Conservation (phyloP, 2,113 vertebrate genomes). For the Tretioscincus oriximinensis region DNA sequence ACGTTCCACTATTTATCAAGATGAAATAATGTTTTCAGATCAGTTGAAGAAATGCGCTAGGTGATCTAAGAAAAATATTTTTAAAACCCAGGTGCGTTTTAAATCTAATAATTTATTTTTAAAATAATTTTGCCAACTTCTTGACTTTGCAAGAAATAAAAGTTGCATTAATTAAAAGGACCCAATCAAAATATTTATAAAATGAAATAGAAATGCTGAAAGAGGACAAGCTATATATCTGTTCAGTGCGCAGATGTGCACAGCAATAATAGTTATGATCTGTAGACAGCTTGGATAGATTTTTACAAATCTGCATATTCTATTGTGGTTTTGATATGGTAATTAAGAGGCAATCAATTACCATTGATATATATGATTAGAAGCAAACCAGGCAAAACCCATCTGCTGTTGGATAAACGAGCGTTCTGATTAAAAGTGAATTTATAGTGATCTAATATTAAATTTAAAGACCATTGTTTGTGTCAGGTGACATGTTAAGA, state of each 20-base stretch:
- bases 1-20: background rate
- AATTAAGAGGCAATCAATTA: conserved; percentile 16
- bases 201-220: background rate
- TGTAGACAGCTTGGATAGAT: conserved; percentile 12
- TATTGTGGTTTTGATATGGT: conserved; percentile 27
- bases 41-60: conserved; percentile 17
- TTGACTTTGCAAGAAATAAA: conserved; percentile 39
- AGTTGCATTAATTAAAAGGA: conserved; percentile 15
- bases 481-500: too few relatives aligned
- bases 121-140: conserved; percentile 32
- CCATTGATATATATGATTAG: conserved; percentile 13
- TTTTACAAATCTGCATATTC: conserved; percentile 31
- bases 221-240: conserved; percentile 25
- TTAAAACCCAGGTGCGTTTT: conserved; percentile 36
- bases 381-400: background rate
- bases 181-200: conserved; percentile 21
- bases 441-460: conserved; percentile 7
- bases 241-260: background rate
- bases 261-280: conserved; percentile 14
- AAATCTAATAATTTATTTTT: conserved; percentile 24
- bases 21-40: background rate
- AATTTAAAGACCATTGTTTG: background rate
- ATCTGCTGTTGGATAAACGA: background rate
- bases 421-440: background rate
- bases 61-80: conserved; percentile 14